Percentiles rank a stretch among this genome's conserved stretches.
phyloP scores from a whole-genome alignment of 2,113 vertebrate genomes.

The Upupa epops region DNA sequence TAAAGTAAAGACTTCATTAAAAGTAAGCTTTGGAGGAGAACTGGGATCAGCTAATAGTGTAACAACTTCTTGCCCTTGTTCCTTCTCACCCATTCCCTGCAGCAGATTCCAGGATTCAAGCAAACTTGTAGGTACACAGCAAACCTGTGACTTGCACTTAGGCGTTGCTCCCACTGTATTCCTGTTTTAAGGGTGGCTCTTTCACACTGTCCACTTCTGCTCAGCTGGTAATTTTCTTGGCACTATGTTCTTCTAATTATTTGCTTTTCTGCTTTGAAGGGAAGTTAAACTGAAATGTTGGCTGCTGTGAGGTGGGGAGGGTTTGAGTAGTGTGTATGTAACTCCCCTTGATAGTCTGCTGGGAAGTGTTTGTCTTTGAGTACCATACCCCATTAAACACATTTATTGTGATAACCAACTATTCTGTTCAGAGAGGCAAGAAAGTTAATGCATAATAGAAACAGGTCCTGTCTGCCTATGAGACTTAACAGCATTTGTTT shows the following conservation, averaged over 20 bases:
- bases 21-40: neutral
- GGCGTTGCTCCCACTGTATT: neutral
- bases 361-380: neutral
- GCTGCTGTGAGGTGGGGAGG: neutral
- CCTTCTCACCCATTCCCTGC: neutral
- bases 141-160: neutral
- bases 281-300: neutral
- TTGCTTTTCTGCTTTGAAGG: neutral
- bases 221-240: neutral
- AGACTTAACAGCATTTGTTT: neutral
- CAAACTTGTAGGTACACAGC: neutral
- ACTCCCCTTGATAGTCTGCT: neutral
- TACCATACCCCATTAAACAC: neutral
- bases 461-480: neutral
- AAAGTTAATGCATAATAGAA: neutral
- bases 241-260: neutral
- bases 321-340: neutral
- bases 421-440: neutral
- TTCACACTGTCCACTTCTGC: neutral
- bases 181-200: neutral
- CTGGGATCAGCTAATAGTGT: neutral
- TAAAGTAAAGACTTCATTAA: neutral
- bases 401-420: neutral
- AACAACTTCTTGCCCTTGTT: neutral
- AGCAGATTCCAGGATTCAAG: neutral